Evolutionary conservation across 2,113 vertebrate species (phyloP), one percentile per base, ranked within the genome.

Genomic region (Cricetomys ansorgei): DNA sequence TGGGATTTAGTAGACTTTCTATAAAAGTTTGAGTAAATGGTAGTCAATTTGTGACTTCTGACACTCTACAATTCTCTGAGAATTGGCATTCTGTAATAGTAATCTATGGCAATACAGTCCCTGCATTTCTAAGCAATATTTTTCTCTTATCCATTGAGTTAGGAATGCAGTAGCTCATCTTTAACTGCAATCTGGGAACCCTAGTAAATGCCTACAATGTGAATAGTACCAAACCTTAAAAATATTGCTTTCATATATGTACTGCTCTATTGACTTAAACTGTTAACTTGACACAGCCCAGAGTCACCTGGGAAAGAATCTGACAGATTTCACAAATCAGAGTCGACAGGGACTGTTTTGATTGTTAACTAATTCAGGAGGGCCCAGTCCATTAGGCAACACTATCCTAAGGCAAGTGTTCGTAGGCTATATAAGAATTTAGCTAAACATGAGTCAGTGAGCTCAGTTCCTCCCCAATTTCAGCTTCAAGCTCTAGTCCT

Each of bases 71-170:
- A 80, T 59, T 77, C 23, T 59, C 27, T 75, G 53, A 86, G 43
- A 84, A 0, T 37, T 65, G 73, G 73, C 16, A 76, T 84, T 43
- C 50, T 90, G 3, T 43, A 64, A 89, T 10, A 69, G 72, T 53
- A 59, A n/a, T 6, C 34, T 92, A n/a, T 21, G n/a, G 5, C 16
- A 77, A 77, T 43, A 64, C 0, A 57, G 45, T 40, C 8, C 7
- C 40, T 48, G 9, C 15, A 84, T 80, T 92, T 89, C 69, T 83
- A 3, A 91, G 64, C 16, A 73, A 90, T 2, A 79, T 19, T 69
- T 73, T 94, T 95, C n/a, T 79, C 77, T 80, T 80, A 80, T 77
- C 1, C 11, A 11, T 90, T 87, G 25, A 91, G 72, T 31, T 59
- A 83, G 48, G 95, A 94, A 94, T 67, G 23, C 12, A 62, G 11